Conservation (phyloP, 1,140 invertebrate species). For the Bradynema listronoti region DNA sequence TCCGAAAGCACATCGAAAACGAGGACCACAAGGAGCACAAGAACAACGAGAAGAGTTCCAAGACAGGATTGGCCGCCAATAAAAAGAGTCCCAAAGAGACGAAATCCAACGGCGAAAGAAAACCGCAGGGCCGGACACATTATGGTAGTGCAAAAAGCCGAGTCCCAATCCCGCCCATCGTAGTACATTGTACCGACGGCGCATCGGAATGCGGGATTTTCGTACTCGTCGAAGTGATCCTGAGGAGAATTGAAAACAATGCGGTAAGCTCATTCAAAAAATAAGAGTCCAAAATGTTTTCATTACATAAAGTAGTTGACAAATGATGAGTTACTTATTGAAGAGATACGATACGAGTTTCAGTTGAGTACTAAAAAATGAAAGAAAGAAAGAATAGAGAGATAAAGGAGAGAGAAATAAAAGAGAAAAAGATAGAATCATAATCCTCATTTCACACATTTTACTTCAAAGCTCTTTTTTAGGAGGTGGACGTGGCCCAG, state of each 20-base stretch:
- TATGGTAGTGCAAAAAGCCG: slow-evolving; percentile 10
- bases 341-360: too few relatives aligned
- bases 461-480: too few relatives aligned
- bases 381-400: too few relatives aligned
- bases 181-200: slow-evolving; percentile 42
- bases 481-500: slow-evolving; percentile 37
- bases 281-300: neutral
- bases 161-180: neutral
- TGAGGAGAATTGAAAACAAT: slow-evolving; percentile 43
- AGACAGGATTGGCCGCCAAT: neutral
- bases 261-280: slow-evolving; percentile 23
- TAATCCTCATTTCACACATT: too few relatives aligned
- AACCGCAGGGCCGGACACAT: neutral
- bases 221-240: slow-evolving; percentile 34
- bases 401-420: too few relatives aligned
- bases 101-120: neutral
- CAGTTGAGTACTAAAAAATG: too few relatives aligned
- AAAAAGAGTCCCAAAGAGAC: slow-evolving; percentile 10
- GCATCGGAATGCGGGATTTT: slow-evolving; percentile 31
- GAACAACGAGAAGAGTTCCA: neutral
- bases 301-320: neutral
- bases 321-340: too few relatives aligned
- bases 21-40: slow-evolving; percentile 11
- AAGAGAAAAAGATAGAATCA: neutral
- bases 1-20: slow-evolving; percentile 50